Evolutionary conservation across 2,888 invertebrate species (phyloP).

Genomic region (Hipparchia sbordonii): DNA sequence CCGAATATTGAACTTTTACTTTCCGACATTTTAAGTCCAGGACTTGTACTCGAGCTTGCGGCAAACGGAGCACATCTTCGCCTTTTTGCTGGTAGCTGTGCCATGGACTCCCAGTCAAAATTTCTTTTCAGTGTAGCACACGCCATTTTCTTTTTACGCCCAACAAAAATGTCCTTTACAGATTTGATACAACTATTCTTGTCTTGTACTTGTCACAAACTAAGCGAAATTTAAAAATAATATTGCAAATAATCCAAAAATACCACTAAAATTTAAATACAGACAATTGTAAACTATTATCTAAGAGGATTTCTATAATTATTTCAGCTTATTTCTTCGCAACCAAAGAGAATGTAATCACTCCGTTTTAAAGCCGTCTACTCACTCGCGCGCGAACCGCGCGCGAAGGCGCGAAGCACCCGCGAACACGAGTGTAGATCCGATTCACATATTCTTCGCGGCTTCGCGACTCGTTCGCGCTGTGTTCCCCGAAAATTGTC

Average conservation of each 20-base stretch:
- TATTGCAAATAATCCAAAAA: constrained; percentile 53
- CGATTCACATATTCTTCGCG: too few species aligned
- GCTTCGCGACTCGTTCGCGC: too few species aligned
- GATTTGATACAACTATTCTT: constrained; percentile 58
- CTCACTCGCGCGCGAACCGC: too few species aligned
- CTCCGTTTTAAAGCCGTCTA: too few species aligned
- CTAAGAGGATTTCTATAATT: constrained; percentile 65
- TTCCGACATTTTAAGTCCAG: constrained; percentile 79
- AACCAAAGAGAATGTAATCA: too few species aligned
- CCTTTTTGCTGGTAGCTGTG: constrained; percentile 93
- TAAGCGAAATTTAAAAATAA: constrained; percentile 64
- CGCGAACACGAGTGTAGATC: too few species aligned
- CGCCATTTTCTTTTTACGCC: constrained; percentile 93
- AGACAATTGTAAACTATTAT: constrained; percentile 54
- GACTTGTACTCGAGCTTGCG: constrained; percentile 80
- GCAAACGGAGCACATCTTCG: constrained; percentile 96
- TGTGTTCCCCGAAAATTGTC: too few species aligned
- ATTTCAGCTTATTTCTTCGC: constrained; percentile 62
- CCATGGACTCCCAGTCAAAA: constrained; percentile 97
- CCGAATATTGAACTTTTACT: constrained; percentile 90
- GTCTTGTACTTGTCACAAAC: constrained; percentile 58
- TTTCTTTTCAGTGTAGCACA: constrained; percentile 98
- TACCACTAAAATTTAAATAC: constrained; percentile 57
- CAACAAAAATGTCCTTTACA: constrained; percentile 80
- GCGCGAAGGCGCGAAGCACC: too few species aligned